phyloP scores from a whole-genome alignment of 1,140 invertebrate genomes.

The Leptestheria dahalacensis region DNA sequence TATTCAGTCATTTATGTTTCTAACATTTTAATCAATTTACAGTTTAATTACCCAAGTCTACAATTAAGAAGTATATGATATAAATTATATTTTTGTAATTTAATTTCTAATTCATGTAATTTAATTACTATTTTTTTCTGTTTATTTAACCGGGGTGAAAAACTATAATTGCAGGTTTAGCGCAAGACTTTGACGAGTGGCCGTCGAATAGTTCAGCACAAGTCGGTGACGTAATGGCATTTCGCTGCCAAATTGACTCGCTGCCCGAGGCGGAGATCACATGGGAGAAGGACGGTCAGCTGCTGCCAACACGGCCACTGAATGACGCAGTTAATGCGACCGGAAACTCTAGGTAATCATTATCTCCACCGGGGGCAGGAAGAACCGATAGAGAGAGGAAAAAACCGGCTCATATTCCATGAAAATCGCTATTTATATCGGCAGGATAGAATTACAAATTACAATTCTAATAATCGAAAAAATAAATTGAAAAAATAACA shows the following conservation, averaged over 20 bases:
- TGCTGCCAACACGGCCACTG: background rate
- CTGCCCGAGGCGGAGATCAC: conserved; percentile 35
- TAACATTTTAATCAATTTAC: too few species aligned
- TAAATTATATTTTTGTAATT: too few species aligned
- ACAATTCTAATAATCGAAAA: background rate
- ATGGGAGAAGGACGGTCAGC: conserved; percentile 33
- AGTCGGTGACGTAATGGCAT: conserved; percentile 34
- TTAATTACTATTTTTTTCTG: too few species aligned
- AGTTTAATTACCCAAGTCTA: too few species aligned
- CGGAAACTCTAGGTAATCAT: background rate
- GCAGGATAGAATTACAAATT: too few species aligned
- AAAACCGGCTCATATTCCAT: background rate
- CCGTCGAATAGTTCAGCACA: conserved; percentile 31
- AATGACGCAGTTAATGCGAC: background rate
- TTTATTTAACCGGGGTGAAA: too few species aligned
- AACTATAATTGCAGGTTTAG: conserved; percentile 33
- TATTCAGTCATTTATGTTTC: background rate
- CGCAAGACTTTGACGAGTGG: conserved; percentile 31
- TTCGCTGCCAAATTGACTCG: conserved; percentile 38
- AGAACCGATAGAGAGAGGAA: background rate
- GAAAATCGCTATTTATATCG: background rate
- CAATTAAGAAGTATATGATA: too few species aligned
- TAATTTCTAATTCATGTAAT: too few species aligned
- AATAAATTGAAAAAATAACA: background rate
- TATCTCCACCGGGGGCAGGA: background rate